Evolutionary conservation across 2,888 invertebrate species (phyloP).

Genomic region (Epinotia bilunana): DNA sequence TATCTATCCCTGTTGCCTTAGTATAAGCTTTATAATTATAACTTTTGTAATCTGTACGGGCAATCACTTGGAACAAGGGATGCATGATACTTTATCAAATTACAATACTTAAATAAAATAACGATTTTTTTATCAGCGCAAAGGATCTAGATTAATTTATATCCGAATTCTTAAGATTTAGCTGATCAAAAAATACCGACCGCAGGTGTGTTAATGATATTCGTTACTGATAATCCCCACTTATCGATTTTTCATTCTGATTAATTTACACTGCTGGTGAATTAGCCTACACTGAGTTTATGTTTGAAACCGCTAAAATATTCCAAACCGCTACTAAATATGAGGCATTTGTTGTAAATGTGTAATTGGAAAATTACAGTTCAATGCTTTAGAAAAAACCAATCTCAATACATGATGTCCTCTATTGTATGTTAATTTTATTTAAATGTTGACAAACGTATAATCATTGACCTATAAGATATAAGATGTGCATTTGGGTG

Average conservation of each 20-base stretch:
- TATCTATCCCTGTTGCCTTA: neutral
- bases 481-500: too few relatives aligned
- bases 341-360: neutral
- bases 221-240: constrained; percentile 13
- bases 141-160: neutral
- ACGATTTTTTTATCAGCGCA: neutral
- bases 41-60: neutral
- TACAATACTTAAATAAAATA: neutral
- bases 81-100: neutral
- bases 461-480: constrained; percentile 15
- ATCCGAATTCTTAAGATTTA: neutral
- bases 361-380: neutral
- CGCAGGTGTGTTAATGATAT: neutral
- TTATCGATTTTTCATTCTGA: neutral
- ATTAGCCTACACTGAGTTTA: neutral
- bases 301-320: neutral
- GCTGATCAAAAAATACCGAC: neutral
- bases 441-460: constrained; percentile 12
- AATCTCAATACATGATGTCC: neutral
- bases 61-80: neutral
- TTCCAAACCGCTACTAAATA: neutral
- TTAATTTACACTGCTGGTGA: neutral
- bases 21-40: neutral
- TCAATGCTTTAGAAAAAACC: neutral
- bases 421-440: constrained; percentile 27